phyloP scores from a whole-genome alignment of 2,113 vertebrate genomes.

The Podocnemis expansa region DNA sequence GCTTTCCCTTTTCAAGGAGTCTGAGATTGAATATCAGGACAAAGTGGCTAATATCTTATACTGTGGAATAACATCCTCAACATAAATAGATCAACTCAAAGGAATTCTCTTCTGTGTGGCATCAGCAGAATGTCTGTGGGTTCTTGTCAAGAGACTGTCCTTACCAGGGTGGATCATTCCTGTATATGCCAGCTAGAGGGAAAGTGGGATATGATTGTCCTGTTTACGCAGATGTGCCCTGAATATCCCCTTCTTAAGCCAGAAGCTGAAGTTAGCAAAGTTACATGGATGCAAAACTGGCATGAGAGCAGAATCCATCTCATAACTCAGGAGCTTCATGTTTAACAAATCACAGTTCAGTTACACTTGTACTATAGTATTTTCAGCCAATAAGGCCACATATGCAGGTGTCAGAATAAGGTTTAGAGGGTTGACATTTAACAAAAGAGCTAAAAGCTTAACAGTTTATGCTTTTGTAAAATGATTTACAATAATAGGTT shows the following conservation, averaged over 20 bases:
- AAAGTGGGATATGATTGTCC: not conserved
- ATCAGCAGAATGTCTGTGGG: not conserved
- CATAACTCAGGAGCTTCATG: not conserved
- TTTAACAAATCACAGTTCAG: not conserved
- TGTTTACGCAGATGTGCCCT: not conserved
- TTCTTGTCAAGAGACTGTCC: not conserved
- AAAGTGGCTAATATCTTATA: not conserved
- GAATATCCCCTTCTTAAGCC: rapidly evolving
- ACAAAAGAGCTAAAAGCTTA: not conserved
- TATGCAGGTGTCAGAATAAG: not conserved
- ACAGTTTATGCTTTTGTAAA: slow-evolving; percentile 21
- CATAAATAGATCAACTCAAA: not conserved
- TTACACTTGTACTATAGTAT: not conserved
- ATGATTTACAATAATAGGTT: not conserved
- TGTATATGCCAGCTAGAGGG: not conserved
- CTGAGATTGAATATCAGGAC: not conserved
- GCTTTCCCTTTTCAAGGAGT: not conserved
- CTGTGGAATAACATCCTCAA: not conserved
- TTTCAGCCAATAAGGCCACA: not conserved
- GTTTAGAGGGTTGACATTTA: slow-evolving; percentile 11
- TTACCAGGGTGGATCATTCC: not conserved
- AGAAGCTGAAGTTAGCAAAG: not conserved
- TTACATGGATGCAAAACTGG: not conserved
- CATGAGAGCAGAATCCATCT: not conserved
- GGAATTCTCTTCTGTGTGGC: not conserved